Evolutionary conservation across 2,113 vertebrate genomes (phyloP), one percentile per base, ranked within the genome.

Genomic region (Myanophis thanlyinensis): DNA sequence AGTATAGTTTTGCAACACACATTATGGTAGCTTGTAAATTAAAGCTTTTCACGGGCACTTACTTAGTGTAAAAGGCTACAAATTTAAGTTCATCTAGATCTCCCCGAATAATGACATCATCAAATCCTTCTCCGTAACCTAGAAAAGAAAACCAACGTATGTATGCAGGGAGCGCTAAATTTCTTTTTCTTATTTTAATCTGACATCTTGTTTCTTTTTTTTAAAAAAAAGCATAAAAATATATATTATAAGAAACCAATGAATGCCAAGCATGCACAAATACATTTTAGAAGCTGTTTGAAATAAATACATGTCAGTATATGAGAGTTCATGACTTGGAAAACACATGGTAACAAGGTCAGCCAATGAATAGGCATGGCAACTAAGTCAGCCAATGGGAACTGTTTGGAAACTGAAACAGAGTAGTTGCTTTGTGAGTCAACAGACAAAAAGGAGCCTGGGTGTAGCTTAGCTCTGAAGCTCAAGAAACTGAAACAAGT

Each of bases 41-140:
- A 80, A 40, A 80, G 35, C 15, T 80, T 80, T 80, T 40, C 67
- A 22, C 22, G 86, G 3, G 11, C 73, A 93, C 98, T 98, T 97
- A 99, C 99, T 98, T 99, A 93, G 99, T 99, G 94, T 99, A 99
- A 97, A 99, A 99, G 46, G 99, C 99, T 95, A 99, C 99, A 96
- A 99, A 99, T 98, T 99, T 99, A 94, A 99, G 97, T 92, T 99
- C 99, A 80, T 99, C 99, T 96, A 99, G 96, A 95, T 99, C 99
- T 87, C 99, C 99, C 96, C 99, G 99, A 97, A 99, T 99, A 94
- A 99, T 98, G 95, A 99, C 99, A 48, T 99, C 99, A 96, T 99
- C 99, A 2, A 99, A 99, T 88, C 99, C 99, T 88, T 99, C 99
- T 93, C 99, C 99, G 0, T 99, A 98, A 95, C 99, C 99, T 99